Evolutionary conservation across 2,113 vertebrate species (phyloP), one percentile per base, ranked within the genome.

Genomic region (Dinomys branickii): DNA sequence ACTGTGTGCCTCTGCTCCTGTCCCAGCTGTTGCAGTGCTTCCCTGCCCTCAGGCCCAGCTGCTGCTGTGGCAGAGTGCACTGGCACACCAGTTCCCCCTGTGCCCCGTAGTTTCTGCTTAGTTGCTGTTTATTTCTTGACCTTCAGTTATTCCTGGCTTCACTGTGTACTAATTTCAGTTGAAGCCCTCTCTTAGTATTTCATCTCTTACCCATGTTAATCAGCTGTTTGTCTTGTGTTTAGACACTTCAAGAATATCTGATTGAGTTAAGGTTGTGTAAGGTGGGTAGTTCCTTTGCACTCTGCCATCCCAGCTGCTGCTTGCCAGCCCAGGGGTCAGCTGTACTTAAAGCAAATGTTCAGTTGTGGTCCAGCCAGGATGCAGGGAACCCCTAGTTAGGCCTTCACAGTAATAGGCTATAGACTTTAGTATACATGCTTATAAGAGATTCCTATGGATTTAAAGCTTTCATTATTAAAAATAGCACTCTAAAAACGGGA

Each of bases 381-480:
- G 19, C 56, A 59, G 80, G 56, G 56, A 80, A 38, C 28, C 89
- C 58, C 89, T 83, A 78, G 82, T 75, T 35, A 91, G 81, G 41
- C 33, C 71, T 24, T 71, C 82, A 88, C 26, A 41, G 50, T 90
- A 59, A 88, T n/a, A 50, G 78, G 6, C 33, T 77, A 7, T 33
- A 71, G 30, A 88, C 3, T 35, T 28, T 75, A 77, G 44, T 85
- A 22, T 35, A 47, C 69, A 54, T 93, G 41, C 30, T 90, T 91
- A 26, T 71, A 73, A 82, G 67, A 38, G 33, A 56, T 67, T 95
- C 94, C 28, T 63, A 7, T 83, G 56, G 50, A 77, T 92, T 93
- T 92, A 83, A 85, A 73, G 26, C 11, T 69, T 94, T 81, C 35
- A 88, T 20, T 93, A n/a, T 92, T 94, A 94, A 85, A 91, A 95